phyloP scores from a whole-genome alignment of 2,888 invertebrate genomes.

The Mactromeris polynyma region DNA sequence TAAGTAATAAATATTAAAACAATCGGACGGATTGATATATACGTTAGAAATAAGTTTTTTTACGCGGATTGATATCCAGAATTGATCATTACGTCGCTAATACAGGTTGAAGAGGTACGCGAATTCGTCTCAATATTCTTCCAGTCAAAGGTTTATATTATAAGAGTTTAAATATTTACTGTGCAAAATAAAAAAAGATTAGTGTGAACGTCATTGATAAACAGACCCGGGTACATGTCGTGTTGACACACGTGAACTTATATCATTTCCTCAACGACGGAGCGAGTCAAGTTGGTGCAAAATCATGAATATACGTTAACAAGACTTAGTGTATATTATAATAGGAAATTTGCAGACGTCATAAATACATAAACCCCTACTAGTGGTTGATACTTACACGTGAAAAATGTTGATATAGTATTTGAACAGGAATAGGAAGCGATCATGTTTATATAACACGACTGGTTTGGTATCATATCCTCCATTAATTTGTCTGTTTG shows the following conservation, averaged over 20 bases:
- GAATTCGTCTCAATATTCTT: not conserved
- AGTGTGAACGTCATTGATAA: conserved; percentile 3
- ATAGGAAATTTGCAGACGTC: too few species aligned
- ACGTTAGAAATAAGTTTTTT: too few species aligned
- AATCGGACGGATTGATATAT: too few species aligned
- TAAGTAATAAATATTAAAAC: too few species aligned
- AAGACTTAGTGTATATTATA: too few species aligned
- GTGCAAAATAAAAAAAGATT: not conserved
- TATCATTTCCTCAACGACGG: not conserved
- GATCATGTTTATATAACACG: too few species aligned
- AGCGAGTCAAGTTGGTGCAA: not conserved
- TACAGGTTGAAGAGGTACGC: not conserved
- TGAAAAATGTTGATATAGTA: too few species aligned
- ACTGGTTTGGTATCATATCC: too few species aligned
- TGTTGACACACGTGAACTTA: not conserved
- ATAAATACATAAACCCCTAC: too few species aligned
- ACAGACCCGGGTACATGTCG: not conserved
- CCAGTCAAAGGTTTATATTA: not conserved
- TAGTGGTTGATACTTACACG: too few species aligned
- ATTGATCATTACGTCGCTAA: conserved; percentile 4
- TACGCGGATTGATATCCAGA: not conserved
- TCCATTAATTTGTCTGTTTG: too few species aligned
- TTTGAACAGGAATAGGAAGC: too few species aligned
- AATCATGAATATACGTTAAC: not conserved
- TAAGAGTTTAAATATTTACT: not conserved